A percentile compares a stretch with the other conserved stretches of the same genome.
phyloP scores from a whole-genome alignment of 92 coral and sea anemone species.

The Muricea muricata region DNA sequence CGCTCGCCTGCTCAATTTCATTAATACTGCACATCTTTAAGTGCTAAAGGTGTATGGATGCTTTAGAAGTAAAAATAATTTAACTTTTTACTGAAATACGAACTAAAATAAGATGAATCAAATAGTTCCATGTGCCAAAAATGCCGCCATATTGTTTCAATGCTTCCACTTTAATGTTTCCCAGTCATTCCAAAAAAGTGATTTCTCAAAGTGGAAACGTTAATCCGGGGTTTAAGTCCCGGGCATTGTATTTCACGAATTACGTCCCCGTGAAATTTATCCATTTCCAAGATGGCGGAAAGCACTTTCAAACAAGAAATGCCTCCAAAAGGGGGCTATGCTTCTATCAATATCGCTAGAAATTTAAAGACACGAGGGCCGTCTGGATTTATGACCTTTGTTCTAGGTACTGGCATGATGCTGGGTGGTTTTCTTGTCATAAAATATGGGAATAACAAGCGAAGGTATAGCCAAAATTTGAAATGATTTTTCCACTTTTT shows the following conservation, averaged over 20 bases:
- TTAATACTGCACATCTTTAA: constrained; percentile 1
- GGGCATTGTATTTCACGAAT: not conserved
- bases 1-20: constrained; percentile 10
- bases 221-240: not conserved
- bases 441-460: constrained; percentile 86
- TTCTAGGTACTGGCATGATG: constrained; percentile 89
- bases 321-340: constrained; percentile 98
- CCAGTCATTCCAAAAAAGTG: too few species aligned
- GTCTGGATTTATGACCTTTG: constrained; percentile 75
- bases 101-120: not conserved
- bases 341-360: constrained; percentile 84
- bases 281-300: constrained; percentile 89
- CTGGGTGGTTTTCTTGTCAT: constrained; percentile 87
- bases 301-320: constrained; percentile 79
- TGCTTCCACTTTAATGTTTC: not conserved
- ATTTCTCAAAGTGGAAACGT: not conserved
- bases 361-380: constrained; percentile 92
- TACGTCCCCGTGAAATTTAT: not conserved
- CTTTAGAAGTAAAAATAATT: not conserved
- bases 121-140: not conserved
- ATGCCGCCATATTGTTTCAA: not conserved
- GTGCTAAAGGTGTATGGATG: not conserved
- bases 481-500: not conserved
- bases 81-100: not conserved
- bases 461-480: constrained; percentile 71